These are phyloP conservation scores for Lepidurus arcticus DNA, from an alignment of 1,140 invertebrate species.

Conservation along the genomic window DNA sequence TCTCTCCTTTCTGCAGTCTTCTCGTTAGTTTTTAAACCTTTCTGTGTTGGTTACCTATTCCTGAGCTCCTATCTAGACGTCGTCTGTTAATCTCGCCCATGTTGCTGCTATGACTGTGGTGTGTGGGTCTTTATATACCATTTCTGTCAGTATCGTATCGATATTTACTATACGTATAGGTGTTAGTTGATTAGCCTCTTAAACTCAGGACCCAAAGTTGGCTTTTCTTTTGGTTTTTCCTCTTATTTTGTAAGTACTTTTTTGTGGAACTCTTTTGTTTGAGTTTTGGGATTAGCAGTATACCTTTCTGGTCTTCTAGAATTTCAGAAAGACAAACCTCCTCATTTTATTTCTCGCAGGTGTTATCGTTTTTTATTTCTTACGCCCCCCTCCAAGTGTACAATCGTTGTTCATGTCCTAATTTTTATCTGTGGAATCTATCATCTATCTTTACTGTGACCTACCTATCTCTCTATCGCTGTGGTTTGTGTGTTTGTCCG, in stretches of 20 bases:
- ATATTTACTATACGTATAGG: not conserved
- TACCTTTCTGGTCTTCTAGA: no score
- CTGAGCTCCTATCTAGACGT: conserved; percentile 1
- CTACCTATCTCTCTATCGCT: conserved; percentile 9
- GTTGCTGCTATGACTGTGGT: conserved; percentile 10
- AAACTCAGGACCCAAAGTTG: not conserved
- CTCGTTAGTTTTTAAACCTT: not conserved
- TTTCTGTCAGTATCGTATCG: not conserved
- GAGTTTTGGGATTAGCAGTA: no score
- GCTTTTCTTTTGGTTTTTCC: no score
- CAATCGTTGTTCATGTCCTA: not conserved
- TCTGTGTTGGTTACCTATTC: not conserved
- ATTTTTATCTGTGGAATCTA: not conserved
- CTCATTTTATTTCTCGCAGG: no score
- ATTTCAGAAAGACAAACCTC: no score
- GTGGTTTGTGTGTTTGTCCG: conserved; percentile 22
- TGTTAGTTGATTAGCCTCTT: not conserved
- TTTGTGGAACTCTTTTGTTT: no score
- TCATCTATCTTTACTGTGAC: not conserved
- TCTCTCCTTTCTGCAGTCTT: not conserved
- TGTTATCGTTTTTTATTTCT: no score
- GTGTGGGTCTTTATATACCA: conserved; percentile 25
- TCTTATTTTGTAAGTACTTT: no score
- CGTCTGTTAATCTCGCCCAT: conserved; percentile 13
- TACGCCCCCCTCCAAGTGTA: not conserved